Evolutionary conservation across 2,113 vertebrate species (phyloP).

Genomic region (Enhydra lutris): DNA sequence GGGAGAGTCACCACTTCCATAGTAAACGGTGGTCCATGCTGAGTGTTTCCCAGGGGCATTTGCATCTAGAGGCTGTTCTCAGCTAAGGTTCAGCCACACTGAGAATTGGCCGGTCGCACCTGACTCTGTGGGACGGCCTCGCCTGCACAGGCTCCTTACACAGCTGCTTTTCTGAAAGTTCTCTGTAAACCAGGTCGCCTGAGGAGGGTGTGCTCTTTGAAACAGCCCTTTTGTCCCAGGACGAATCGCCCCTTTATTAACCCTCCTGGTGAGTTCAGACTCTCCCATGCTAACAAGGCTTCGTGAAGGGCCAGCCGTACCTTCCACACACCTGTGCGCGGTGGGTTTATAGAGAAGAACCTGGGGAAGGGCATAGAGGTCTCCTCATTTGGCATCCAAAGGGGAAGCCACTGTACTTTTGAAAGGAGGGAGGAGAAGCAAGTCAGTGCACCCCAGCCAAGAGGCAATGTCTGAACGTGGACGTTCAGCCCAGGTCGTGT

Average conservation of each 20-base stretch:
- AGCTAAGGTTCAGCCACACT: background rate
- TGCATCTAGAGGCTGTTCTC: no score
- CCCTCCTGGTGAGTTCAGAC: background rate
- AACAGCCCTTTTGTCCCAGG: no score
- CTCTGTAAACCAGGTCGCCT: rapidly evolving
- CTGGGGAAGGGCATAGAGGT: rapidly evolving
- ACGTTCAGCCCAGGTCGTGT: background rate
- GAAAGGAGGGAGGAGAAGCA: rapidly evolving
- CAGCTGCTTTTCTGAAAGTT: background rate
- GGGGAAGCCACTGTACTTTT: background rate
- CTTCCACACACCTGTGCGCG: rapidly evolving
- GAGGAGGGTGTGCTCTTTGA: background rate
- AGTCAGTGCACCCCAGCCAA: rapidly evolving
- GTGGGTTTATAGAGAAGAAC: background rate
- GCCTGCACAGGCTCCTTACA: rapidly evolving
- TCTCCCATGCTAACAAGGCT: rapidly evolving
- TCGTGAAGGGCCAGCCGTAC: background rate
- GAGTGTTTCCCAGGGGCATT: background rate
- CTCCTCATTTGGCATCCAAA: background rate
- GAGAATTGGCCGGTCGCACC: rapidly evolving
- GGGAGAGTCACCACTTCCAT: rapidly evolving
- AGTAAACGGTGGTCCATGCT: rapidly evolving
- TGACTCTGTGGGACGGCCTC: rapidly evolving
- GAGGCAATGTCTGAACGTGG: rapidly evolving
- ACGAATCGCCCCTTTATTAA: background rate